phyloP scores from a whole-genome alignment of 64 coral and sea anemone species.

The Exaiptasia diaphana region DNA sequence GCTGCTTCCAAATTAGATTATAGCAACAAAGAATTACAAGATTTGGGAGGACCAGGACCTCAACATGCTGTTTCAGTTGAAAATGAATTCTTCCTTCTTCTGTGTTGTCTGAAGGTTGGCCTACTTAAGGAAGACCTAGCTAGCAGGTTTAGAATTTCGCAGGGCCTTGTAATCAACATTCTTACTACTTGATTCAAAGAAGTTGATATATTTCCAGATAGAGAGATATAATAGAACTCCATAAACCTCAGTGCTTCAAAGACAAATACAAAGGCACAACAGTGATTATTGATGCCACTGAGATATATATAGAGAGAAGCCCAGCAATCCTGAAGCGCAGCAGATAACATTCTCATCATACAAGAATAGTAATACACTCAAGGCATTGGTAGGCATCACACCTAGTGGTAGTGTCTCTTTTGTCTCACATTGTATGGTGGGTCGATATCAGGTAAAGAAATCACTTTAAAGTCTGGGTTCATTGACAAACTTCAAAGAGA shows the following conservation, averaged over 20 bases:
- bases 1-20: slow-evolving; percentile 20
- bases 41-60: slow-evolving; percentile 12
- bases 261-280: slow-evolving; percentile 35
- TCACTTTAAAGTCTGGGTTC: slow-evolving; percentile 28
- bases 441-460: slow-evolving; percentile 36
- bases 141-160: slow-evolving; percentile 2
- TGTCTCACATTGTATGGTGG: slow-evolving; percentile 29
- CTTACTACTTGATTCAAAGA: slow-evolving; percentile 46
- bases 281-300: slow-evolving; percentile 45
- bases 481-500: slow-evolving; percentile 28
- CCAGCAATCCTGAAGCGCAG: slow-evolving; percentile 42
- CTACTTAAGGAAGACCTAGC: slow-evolving; percentile 23
- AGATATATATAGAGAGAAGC: slow-evolving; percentile 21
- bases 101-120: slow-evolving; percentile 13
- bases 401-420: slow-evolving; percentile 44
- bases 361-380: slow-evolving; percentile 60
- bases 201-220: not conserved
- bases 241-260: slow-evolving; percentile 18
- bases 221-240: not conserved
- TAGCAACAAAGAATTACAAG: slow-evolving; percentile 20
- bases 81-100: slow-evolving; percentile 20
- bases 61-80: not conserved
- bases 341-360: slow-evolving; percentile 57
- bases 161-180: slow-evolving; percentile 24
- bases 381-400: slow-evolving; percentile 32